Evolutionary conservation across 2,797 vertebrate genomes (phyloP).

Genomic region (Catharus ustulatus): DNA sequence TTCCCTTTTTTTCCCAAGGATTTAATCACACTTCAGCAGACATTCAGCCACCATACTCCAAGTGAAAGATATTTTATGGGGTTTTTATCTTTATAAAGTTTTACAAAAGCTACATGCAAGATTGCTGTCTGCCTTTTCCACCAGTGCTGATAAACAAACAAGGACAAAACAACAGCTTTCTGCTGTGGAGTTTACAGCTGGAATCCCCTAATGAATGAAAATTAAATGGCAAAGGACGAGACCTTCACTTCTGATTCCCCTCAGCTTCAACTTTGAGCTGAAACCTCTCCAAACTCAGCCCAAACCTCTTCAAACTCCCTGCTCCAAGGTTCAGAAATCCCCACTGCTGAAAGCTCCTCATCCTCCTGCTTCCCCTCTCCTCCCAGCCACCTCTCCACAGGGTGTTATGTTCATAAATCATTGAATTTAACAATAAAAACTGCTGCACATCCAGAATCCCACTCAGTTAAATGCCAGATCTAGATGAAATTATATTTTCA

Average conservation of each 20-base stretch:
- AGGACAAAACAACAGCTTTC: not conserved
- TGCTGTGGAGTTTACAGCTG: not conserved
- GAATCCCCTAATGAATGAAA: not conserved
- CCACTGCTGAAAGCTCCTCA: not conserved
- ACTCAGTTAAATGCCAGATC: not conserved
- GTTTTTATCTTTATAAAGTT: not conserved
- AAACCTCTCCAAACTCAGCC: not conserved
- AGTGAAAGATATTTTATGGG: not conserved
- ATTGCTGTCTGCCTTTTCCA: not conserved
- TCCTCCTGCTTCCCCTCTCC: not conserved
- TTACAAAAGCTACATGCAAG: not conserved
- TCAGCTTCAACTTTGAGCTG: not conserved
- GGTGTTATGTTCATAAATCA: not conserved
- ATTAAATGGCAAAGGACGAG: not conserved
- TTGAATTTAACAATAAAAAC: not conserved
- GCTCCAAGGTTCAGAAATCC: not conserved
- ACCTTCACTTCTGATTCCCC: not conserved
- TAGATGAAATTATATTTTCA: not conserved
- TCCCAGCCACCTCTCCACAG: not conserved
- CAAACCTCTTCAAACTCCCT: not conserved
- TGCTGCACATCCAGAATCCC: not conserved
- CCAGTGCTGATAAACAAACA: not conserved
- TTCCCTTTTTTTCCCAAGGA: not conserved
- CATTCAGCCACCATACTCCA: not conserved
- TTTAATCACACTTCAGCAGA: constrained; percentile 13